phyloP scores from a whole-genome alignment of 1,140 invertebrate species.

The Tetramorium parvispinum region DNA sequence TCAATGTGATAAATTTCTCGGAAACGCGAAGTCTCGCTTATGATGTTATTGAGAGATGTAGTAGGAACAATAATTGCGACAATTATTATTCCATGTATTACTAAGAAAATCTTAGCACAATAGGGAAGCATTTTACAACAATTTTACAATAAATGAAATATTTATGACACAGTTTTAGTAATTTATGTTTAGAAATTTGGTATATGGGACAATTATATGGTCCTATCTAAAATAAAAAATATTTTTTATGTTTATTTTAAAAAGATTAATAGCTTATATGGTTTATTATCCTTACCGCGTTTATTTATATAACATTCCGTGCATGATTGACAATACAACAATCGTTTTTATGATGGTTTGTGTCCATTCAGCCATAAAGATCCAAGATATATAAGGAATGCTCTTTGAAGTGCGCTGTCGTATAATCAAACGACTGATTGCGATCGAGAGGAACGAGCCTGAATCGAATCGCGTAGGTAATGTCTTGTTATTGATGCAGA shows the following conservation, averaged over 20 bases:
- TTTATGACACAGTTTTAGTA: neutral
- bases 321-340: slow-evolving; percentile 7
- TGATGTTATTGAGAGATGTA: slow-evolving; percentile 34
- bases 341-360: slow-evolving; percentile 15
- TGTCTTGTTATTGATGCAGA: slow-evolving; percentile 29
- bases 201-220: neutral
- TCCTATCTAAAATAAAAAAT: neutral
- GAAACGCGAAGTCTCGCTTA: slow-evolving; percentile 17
- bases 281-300: neutral
- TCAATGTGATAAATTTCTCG: slow-evolving; percentile 9
- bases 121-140: neutral
- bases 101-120: neutral
- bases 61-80: neutral
- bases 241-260: neutral
- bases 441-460: slow-evolving; percentile 28
- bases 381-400: slow-evolving; percentile 50
- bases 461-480: slow-evolving; percentile 9
- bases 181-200: neutral
- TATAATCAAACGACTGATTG: slow-evolving; percentile 47
- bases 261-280: neutral
- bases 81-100: neutral
- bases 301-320: neutral
- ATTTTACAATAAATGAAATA: neutral
- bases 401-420: slow-evolving; percentile 17
- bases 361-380: slow-evolving; percentile 21